These are phyloP conservation scores for Coecobrya sp. DNA, from an alignment of 2,888 invertebrate species.

Conservation along the genomic window DNA sequence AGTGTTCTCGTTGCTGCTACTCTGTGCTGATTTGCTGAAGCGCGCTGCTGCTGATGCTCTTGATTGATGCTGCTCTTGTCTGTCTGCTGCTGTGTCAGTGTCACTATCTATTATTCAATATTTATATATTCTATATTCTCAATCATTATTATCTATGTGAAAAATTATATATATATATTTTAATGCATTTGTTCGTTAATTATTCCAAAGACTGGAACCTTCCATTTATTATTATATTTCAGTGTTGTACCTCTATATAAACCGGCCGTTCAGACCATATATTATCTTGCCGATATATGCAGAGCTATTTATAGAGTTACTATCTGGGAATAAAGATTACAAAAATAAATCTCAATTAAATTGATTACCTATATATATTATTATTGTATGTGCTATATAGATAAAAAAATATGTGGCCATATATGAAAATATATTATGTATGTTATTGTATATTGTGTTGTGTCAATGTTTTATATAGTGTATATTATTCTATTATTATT, in stretches of 20 bases:
- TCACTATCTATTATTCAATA: not conserved
- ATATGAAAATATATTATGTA: slow-evolving; percentile 8
- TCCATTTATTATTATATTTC: not conserved
- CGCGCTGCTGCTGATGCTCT: slow-evolving; percentile 29
- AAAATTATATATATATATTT: too few species aligned
- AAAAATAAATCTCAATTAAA: not conserved
- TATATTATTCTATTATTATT: not conserved
- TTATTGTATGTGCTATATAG: slow-evolving; percentile 17
- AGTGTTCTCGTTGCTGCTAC: slow-evolving; percentile 59
- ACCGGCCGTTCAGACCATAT: not conserved
- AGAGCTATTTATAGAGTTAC: not conserved
- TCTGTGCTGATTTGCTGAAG: slow-evolving; percentile 21
- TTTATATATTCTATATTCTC: not conserved
- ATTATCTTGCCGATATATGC: not conserved
- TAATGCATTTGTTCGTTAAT: not conserved
- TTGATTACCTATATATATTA: not conserved
- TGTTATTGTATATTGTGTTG: not conserved
- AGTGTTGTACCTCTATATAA: not conserved
- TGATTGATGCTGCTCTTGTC: slow-evolving; percentile 43
- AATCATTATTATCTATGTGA: not conserved
- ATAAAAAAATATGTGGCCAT: slow-evolving; percentile 25
- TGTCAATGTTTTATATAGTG: not conserved
- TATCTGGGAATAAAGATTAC: not conserved
- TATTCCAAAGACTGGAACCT: slow-evolving; percentile 11
- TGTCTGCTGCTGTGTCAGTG: slow-evolving; percentile 60